Percentiles rank a stretch among this genome's conserved stretches.
phyloP scores from a whole-genome alignment of 2,113 vertebrate species.

The Psophia crepitans region DNA sequence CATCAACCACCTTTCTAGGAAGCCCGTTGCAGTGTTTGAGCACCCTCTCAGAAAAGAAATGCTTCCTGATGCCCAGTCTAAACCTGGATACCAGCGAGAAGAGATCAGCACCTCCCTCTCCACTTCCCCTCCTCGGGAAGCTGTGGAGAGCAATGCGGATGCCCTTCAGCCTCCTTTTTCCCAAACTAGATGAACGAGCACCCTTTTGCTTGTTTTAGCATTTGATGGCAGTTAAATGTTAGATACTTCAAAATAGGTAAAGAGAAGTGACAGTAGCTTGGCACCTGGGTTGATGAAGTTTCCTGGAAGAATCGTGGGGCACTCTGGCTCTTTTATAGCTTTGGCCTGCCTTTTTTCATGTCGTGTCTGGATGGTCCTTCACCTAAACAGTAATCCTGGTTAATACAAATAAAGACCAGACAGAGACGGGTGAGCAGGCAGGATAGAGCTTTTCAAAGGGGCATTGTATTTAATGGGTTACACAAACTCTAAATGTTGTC shows the following conservation, averaged over 20 bases:
- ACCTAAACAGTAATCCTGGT: not conserved
- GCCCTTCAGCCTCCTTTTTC: no score
- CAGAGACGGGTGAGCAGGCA: not conserved
- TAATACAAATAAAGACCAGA: not conserved
- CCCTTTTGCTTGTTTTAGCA: not conserved
- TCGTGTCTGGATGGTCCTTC: not conserved
- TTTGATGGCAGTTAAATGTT: not conserved
- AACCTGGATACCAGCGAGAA: no score
- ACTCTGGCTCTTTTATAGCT: not conserved
- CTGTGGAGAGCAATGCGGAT: no score
- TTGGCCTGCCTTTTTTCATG: not conserved
- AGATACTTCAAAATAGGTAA: not conserved
- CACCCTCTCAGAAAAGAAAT: no score
- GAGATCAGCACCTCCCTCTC: no score
- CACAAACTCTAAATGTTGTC: not conserved
- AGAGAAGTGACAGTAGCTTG: not conserved
- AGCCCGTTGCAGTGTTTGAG: no score
- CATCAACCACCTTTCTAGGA: no score
- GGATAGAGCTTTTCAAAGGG: not conserved
- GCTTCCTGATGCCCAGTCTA: no score
- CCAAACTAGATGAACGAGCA: no score
- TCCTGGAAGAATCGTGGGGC: not conserved
- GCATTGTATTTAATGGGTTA: rapidly evolving
- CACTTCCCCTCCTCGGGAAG: no score
- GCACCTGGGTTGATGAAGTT: not conserved